Evolutionary conservation across 2,797 vertebrate species (phyloP), one percentile per base, ranked within the genome.

Genomic region (Australoheros facetus): DNA sequence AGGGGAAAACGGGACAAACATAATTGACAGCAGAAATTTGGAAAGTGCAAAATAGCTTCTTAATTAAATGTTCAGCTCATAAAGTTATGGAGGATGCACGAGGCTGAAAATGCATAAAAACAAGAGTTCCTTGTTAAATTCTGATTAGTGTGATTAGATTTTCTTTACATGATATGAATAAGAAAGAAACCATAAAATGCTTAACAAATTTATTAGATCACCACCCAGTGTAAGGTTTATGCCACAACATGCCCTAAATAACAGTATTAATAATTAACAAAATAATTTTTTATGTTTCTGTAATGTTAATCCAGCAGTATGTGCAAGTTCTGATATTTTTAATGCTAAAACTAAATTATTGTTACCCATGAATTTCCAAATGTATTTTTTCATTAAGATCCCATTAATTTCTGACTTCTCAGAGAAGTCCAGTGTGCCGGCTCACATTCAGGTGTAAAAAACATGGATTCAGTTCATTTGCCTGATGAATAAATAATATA

Each of bases 1-100:
- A 60, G n/a, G 60, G 12, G 12, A 75, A 71, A 82, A 79, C 58
- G 71, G 62, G 62, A 37, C 9, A 12, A 30, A 53, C 64, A 19
- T 19, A 69, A 66, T 28, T 60, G 78, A 81, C 59, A 48, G 48
- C 3, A 8, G 34, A 76, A 42, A 71, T 78, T 57, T 71, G 16
- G 39, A 54, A 55, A 73, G 28, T 17, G 32, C 42, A 7, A 48
- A 28, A 81, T 55, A 26, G 66, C 14, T 59, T 42, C 60, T n/a
- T 32, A 69, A 75, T 32, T 54, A 84, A 73, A 60, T 58, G 48
- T 55, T 26, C 3, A 7, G 11, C 12, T 54, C 21, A 3, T 55
- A n/a, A 16, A 59, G 48, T 37, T 57, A 56, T 54, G 16, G 26
- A 54, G 54, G 56, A 45, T 56, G 23, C 26, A n/a, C 55, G 23